Base-by-base conservation (phyloP, 2,797 vertebrate species). In the Enteromius argenteus region DNA sequence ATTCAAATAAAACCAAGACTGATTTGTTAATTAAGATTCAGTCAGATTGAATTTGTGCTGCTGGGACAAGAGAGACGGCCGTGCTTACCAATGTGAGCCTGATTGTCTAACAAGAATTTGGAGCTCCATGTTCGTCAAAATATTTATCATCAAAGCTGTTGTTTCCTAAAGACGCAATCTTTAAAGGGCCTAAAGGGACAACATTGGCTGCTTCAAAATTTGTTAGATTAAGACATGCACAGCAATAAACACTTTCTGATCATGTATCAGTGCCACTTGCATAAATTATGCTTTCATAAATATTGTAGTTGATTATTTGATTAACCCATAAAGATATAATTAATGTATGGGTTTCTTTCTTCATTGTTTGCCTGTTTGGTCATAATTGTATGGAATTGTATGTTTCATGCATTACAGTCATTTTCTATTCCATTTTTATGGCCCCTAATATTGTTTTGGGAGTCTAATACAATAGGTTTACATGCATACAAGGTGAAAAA, bases 21-120 rank as follows among this genome's bases (percentile, higher is more conserved):
- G 84, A 90, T 89, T 90, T 87, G 85, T 89, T 91, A 88, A 90
- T 91, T 89, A 89, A 87, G 84, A 88, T 90, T 88, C 87, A 85
- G 85, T 91, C 88, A 85, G 84, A 79, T 89, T 83, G 51, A 89
- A 89, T 91, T 88, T 89, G 88, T 68, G 66, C 74, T 23, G 44
- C 37, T 64, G 80, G 77, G 77, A 73, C 71, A 81, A 71, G 85
- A 84, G 75, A 84, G 82, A 71, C 77, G 62, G 62, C 30, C n/a
- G 1, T 84, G 84, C 37, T 79, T 89, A 83, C 84, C 80, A 79
- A 89, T 82, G 60, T 68, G 71, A 62, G 69, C 42, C 79, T 66
- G 53, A 60, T 67, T 81, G 74, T 86, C 79, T 69, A 79, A 42
- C n/a, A 27, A n/a, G 81, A 74, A 58, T 86, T 69, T 72, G 37